Percentiles rank a stretch among this genome's conserved stretches.
phyloP scores from a whole-genome alignment of 2,888 invertebrate species.

The Caenorhabditis becei region DNA sequence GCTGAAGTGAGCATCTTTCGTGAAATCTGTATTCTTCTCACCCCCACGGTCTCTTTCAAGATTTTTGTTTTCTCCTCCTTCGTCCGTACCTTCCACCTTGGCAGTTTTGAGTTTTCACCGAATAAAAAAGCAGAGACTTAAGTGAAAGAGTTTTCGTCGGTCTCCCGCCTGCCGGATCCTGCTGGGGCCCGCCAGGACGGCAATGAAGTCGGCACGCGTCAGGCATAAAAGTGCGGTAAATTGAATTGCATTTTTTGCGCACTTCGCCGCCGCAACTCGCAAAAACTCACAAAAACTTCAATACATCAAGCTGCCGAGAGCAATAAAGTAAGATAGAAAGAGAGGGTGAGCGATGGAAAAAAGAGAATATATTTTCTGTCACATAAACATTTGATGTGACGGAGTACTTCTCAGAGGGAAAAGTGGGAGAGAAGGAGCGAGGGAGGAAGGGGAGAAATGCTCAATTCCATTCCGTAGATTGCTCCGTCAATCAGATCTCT shows the following conservation, averaged over 20 bases:
- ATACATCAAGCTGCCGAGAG: constrained; percentile 52
- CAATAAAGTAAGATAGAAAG: constrained; percentile 54
- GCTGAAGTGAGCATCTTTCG: constrained; percentile 15
- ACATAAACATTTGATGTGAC: constrained; percentile 63
- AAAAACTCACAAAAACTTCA: constrained; percentile 40
- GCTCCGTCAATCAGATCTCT: constrained; percentile 61
- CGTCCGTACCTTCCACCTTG: background rate
- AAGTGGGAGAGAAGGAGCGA: background rate
- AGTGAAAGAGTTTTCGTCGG: constrained; percentile 15
- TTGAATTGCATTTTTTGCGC: constrained; percentile 53
- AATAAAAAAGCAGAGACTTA: background rate
- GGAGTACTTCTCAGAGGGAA: constrained; percentile 49
- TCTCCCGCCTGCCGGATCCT: background rate
- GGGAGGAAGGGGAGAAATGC: constrained; percentile 33
- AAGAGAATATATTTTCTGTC: constrained; percentile 58
- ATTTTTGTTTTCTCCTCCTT: background rate
- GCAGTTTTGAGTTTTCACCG: background rate
- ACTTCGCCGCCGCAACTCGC: constrained; percentile 34
- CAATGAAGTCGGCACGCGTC: constrained; percentile 13
- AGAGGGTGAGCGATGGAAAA: constrained; percentile 50
- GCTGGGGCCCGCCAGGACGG: background rate
- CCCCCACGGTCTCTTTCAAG: background rate
- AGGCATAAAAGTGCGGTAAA: constrained; percentile 60
- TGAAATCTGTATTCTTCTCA: constrained; percentile 6
- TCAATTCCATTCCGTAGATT: constrained; percentile 58